phyloP scores from a whole-genome alignment of 2,113 vertebrate species.

The Bufo gargarizans region DNA sequence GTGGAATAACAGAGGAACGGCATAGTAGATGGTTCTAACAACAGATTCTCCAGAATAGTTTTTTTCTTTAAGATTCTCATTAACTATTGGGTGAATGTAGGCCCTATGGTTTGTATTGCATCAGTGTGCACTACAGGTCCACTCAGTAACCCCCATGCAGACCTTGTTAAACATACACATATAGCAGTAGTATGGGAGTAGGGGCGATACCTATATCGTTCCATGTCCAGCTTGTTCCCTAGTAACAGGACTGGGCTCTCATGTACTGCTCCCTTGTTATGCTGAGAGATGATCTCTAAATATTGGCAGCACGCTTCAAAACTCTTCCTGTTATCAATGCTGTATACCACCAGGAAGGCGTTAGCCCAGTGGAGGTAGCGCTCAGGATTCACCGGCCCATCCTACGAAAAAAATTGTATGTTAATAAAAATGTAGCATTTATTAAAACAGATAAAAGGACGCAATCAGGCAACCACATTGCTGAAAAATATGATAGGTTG shows the following conservation, averaged over 20 bases:
- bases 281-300: constrained; percentile 76
- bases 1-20: not conserved
- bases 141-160: not conserved
- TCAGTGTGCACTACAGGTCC: not conserved
- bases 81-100: not conserved
- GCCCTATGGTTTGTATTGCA: not conserved
- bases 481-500: no score
- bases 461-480: no score
- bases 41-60: not conserved
- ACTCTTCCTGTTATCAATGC: constrained; percentile 80
- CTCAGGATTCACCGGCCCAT: constrained; percentile 81
- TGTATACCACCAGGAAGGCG: constrained; percentile 86
- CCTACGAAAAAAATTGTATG: constrained; percentile 65
- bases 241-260: constrained; percentile 77
- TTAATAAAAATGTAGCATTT: not conserved
- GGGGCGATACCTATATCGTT: constrained; percentile 81
- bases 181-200: not conserved
- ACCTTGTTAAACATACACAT: not conserved
- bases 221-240: constrained; percentile 94
- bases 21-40: not conserved
- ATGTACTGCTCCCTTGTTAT: constrained; percentile 71
- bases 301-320: constrained; percentile 82
- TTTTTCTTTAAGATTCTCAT: no score
- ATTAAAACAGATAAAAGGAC: no score
- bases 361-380: constrained; percentile 87